These are phyloP conservation scores for Eubucco bourcierii DNA, from an alignment of 2,113 vertebrate species.

Conservation along the genomic window DNA sequence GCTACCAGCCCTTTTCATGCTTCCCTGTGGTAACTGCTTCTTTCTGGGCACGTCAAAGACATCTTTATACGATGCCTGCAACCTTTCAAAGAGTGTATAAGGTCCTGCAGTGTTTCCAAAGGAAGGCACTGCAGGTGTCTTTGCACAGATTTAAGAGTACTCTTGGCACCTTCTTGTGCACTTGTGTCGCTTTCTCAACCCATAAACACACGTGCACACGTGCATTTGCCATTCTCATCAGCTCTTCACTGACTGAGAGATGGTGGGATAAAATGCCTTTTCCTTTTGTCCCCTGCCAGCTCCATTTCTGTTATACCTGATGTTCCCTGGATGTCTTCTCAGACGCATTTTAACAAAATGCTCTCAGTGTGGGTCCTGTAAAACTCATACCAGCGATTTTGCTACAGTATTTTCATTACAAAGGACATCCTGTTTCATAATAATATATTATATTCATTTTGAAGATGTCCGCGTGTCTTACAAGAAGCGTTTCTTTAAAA, in stretches of 20 bases:
- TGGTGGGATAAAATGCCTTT: conserved; percentile 3
- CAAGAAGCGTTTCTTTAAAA: conserved; percentile 50
- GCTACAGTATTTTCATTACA: conserved; percentile 50
- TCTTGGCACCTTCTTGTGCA: not conserved
- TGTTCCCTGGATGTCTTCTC: conserved; percentile 19
- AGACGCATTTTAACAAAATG: conserved; percentile 15
- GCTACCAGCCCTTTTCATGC: not conserved
- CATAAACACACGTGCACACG: not conserved
- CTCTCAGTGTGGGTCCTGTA: conserved; percentile 39
- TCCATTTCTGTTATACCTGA: not conserved
- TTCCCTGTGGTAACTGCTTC: conserved; percentile 1
- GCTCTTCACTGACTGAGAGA: not conserved
- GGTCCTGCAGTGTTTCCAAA: not conserved
- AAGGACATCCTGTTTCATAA: conserved; percentile 50
- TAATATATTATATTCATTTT: conserved; percentile 56
- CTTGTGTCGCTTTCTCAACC: not conserved
- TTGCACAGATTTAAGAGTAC: conserved; percentile 13
- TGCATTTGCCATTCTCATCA: not conserved
- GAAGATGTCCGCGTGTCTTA: conserved; percentile 58
- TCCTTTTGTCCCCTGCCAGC: not conserved
- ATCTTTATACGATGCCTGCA: conserved; percentile 25
- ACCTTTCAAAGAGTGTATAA: conserved; percentile 7
- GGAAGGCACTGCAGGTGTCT: conserved; percentile 37
- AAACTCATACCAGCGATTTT: conserved; percentile 35
- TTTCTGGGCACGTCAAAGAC: conserved; percentile 26